Percentiles rank a stretch among this genome's conserved stretches.
Conservation (phyloP, 2,113 vertebrate genomes). For the Pseudopipra pipra region DNA sequence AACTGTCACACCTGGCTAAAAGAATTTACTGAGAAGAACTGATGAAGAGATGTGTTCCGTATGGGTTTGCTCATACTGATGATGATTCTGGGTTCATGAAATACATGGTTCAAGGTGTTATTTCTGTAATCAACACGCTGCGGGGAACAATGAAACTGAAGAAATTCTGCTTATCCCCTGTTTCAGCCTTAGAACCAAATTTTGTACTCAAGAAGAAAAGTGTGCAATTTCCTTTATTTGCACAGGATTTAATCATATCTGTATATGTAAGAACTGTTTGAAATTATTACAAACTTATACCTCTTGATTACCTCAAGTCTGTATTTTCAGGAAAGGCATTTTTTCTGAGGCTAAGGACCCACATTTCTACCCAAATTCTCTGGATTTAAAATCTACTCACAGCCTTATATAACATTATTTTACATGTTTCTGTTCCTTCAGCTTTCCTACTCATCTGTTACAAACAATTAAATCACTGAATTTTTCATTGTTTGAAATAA, state of each 20-base stretch:
- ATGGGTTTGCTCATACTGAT: neutral
- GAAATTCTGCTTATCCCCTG: neutral
- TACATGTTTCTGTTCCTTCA: neutral
- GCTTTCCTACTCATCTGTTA: conserved; percentile 9
- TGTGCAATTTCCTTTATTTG: neutral
- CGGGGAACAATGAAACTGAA: neutral
- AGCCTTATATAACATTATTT: neutral
- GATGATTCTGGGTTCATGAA: neutral
- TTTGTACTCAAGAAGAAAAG: neutral
- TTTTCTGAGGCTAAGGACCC: neutral
- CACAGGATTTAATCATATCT: neutral
- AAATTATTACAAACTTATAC: neutral
- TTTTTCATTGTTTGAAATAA: conserved; percentile 70
- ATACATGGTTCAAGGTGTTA: neutral
- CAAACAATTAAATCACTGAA: conserved; percentile 40
- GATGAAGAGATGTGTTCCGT: neutral
- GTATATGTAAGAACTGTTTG: neutral
- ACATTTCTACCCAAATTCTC: neutral
- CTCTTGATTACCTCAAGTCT: neutral
- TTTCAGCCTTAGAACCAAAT: neutral
- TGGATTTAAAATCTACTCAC: neutral
- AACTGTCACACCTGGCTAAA: neutral
- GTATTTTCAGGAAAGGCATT: neutral
- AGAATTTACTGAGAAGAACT: neutral
- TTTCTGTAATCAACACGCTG: neutral